Percentiles rank a stretch among this genome's conserved stretches.
Conservation (phyloP, 1,140 invertebrate species). For the Varroa destructor region DNA sequence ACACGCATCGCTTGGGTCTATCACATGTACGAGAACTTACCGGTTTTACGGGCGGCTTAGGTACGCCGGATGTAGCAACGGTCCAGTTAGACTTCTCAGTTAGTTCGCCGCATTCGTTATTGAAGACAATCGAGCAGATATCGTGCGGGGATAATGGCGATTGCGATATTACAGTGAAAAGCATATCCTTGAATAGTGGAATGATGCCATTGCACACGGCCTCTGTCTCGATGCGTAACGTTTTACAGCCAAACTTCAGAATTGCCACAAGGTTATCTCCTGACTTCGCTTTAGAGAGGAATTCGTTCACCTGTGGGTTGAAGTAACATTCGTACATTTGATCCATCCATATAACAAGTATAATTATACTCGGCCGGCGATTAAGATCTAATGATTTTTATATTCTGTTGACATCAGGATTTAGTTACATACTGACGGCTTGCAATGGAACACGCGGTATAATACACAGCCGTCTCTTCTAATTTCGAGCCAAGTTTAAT, state of each 20-base stretch:
- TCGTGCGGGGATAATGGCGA: slow-evolving; percentile 34
- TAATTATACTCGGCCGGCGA: too few relatives aligned
- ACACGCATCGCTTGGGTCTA: too few relatives aligned
- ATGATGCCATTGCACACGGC: slow-evolving; percentile 35
- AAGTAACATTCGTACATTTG: too few relatives aligned
- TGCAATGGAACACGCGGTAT: too few relatives aligned
- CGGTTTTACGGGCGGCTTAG: slow-evolving; percentile 33
- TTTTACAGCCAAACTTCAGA: not conserved
- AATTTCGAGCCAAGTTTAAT: too few relatives aligned
- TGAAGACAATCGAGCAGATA: slow-evolving; percentile 36
- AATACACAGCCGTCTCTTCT: too few relatives aligned
- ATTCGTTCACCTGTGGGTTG: too few relatives aligned
- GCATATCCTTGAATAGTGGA: slow-evolving; percentile 35
- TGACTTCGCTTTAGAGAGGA: too few relatives aligned
- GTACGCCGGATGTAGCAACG: slow-evolving; percentile 35
- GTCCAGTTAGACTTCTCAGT: slow-evolving; percentile 35
- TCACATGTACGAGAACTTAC: slow-evolving; percentile 10
- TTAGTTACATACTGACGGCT: too few relatives aligned
- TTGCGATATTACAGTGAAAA: slow-evolving; percentile 34
- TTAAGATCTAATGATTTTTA: too few relatives aligned
- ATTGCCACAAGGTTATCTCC: not conserved
- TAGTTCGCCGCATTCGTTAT: slow-evolving; percentile 32
- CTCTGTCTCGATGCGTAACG: slow-evolving; percentile 18
- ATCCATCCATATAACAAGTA: too few relatives aligned
- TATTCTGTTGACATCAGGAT: too few relatives aligned